A percentile compares a stretch with the other conserved stretches of the same genome.
Evolutionary conservation across 2,888 invertebrate genomes (phyloP).

Genomic region (Acrobasis consociella): DNA sequence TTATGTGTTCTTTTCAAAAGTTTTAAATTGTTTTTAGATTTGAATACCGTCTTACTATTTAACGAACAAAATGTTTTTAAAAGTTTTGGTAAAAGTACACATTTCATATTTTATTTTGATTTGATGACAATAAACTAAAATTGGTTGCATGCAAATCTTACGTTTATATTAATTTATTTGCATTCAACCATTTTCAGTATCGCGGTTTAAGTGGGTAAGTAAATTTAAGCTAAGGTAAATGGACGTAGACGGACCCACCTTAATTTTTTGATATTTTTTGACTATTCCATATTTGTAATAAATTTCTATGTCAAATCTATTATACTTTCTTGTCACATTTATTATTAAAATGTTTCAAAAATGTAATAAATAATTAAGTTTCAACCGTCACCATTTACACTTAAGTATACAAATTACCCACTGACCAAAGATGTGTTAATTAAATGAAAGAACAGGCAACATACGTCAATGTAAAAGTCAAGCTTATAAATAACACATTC

Average conservation of each 20-base stretch:
- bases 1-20: not conserved
- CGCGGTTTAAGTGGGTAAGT: no score
- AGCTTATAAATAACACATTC: constrained; percentile 52
- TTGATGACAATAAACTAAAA: not conserved
- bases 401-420: no score
- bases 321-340: no score
- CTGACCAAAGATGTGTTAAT: no score
- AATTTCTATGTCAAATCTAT: no score
- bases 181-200: not conserved
- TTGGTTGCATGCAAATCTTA: not conserved
- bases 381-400: no score
- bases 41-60: not conserved
- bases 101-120: not conserved
- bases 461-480: constrained; percentile 44
- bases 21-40: not conserved
- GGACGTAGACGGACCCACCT: no score
- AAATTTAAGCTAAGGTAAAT: no score
- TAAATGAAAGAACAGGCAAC: not conserved
- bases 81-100: not conserved
- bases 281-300: no score
- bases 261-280: no score
- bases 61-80: constrained; percentile 28
- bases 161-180: not conserved
- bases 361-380: no score
- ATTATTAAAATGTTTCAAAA: no score